phyloP scores from a whole-genome alignment of 2,113 vertebrate genomes.

The Lipophrys pholis region DNA sequence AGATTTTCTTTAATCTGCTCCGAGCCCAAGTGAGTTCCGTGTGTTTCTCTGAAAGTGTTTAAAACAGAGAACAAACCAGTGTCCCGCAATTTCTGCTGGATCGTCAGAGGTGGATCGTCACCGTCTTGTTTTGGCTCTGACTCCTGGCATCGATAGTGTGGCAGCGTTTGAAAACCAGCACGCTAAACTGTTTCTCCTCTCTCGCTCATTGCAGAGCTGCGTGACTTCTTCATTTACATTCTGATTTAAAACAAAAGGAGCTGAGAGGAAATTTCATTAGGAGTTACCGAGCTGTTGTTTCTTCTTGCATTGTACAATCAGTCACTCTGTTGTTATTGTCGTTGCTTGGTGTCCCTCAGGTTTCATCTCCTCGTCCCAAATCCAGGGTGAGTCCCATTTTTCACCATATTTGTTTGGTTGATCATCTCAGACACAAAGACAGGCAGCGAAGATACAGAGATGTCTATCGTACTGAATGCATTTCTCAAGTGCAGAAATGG shows the following conservation, averaged over 20 bases:
- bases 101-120: neutral
- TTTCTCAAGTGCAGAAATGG: too few species aligned
- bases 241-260: neutral
- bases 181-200: slow-evolving; percentile 1
- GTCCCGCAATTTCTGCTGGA: neutral
- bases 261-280: neutral
- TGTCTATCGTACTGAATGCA: neutral
- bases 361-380: slow-evolving; percentile 84
- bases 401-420: slow-evolving; percentile 8
- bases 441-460: neutral
- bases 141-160: neutral
- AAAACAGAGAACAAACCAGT: slow-evolving; percentile 8
- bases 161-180: neutral
- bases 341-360: slow-evolving; percentile 71
- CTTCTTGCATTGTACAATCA: slow-evolving; percentile 30
- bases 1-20: neutral
- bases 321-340: slow-evolving; percentile 53
- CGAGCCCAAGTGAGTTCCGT: neutral
- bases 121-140: neutral
- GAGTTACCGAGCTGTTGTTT: slow-evolving; percentile 11
- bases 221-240: slow-evolving; percentile 21
- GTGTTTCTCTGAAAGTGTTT: neutral
- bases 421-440: slow-evolving; percentile 1
- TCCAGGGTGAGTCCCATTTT: slow-evolving; percentile 81
- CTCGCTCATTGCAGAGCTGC: slow-evolving; percentile 20